phyloP scores from a whole-genome alignment of 2,888 invertebrate genomes.

The Galeruca laticollis region DNA sequence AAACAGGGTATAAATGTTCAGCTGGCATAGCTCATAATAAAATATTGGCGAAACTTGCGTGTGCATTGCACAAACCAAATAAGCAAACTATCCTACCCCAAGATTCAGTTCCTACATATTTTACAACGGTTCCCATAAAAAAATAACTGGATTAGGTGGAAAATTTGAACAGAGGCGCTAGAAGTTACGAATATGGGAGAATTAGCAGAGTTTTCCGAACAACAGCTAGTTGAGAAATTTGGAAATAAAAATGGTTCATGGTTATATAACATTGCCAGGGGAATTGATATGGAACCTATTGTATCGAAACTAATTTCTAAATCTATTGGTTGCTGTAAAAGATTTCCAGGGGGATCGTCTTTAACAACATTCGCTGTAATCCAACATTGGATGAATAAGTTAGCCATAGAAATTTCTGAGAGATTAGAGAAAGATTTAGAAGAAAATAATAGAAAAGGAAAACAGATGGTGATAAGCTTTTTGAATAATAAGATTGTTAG shows the following conservation, averaged over 20 bases:
- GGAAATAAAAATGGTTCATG: slow-evolving; percentile 90
- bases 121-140: slow-evolving; percentile 74
- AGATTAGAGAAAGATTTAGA: slow-evolving; percentile 82
- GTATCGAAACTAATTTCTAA: slow-evolving; percentile 86
- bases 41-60: slow-evolving; percentile 92
- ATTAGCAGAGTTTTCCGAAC: slow-evolving; percentile 77
- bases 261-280: slow-evolving; percentile 88
- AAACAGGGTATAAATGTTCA: slow-evolving; percentile 93
- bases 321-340: slow-evolving; percentile 96
- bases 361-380: slow-evolving; percentile 76
- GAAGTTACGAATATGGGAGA: slow-evolving; percentile 85
- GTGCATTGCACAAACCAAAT: slow-evolving; percentile 92
- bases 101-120: slow-evolving; percentile 75
- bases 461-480: slow-evolving; percentile 82
- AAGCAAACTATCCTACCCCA: slow-evolving; percentile 92
- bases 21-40: slow-evolving; percentile 98
- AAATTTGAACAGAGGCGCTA: slow-evolving; percentile 89
- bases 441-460: slow-evolving; percentile 86
- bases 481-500: slow-evolving; percentile 70
- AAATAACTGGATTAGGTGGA: slow-evolving; percentile 92
- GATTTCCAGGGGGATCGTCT: slow-evolving; percentile 86
- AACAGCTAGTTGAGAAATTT: slow-evolving; percentile 78
- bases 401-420: slow-evolving; percentile 86
- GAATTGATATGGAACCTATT: slow-evolving; percentile 90
- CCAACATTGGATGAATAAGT: slow-evolving; percentile 83